Percentiles rank a stretch among this genome's conserved stretches.
phyloP scores from a whole-genome alignment of 2,113 vertebrate species.

The Megaceryle maxima region DNA sequence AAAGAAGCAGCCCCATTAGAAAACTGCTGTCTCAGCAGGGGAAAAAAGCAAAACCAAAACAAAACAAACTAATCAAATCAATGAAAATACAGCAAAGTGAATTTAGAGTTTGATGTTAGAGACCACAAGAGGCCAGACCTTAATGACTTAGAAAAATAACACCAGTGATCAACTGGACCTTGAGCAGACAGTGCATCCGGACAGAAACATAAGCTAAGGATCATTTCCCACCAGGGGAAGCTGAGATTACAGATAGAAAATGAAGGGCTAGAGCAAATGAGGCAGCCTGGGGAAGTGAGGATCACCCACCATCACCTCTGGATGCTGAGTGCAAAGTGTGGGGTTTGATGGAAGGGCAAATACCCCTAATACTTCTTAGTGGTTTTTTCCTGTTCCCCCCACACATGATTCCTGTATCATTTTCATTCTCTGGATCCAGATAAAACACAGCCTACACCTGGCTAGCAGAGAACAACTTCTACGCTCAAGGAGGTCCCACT shows the following conservation, averaged over 20 bases:
- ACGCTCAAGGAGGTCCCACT: not conserved
- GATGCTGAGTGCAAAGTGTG: not conserved
- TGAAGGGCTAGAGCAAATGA: not conserved
- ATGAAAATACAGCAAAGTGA: not conserved
- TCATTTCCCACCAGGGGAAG: not conserved
- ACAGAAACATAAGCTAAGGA: not conserved
- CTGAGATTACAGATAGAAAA: not conserved
- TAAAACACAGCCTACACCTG: not conserved
- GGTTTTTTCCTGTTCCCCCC: not conserved
- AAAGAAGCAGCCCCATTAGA: not conserved
- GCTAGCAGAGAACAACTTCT: not conserved
- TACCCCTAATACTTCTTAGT: not conserved
- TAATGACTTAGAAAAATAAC: not conserved
- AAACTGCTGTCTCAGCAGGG: not conserved
- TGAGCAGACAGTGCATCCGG: not conserved
- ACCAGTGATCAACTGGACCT: not conserved
- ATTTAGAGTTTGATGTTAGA: not conserved
- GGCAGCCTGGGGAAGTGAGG: rapidly evolving
- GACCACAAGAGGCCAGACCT: not conserved
- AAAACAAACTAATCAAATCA: not conserved
- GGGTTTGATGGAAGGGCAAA: not conserved
- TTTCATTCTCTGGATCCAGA: not conserved
- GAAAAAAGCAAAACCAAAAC: not conserved
- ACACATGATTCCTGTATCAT: not conserved
- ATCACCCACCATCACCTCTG: not conserved